Conservation (phyloP, 1,140 invertebrate species). For the Myzus persicae region DNA sequence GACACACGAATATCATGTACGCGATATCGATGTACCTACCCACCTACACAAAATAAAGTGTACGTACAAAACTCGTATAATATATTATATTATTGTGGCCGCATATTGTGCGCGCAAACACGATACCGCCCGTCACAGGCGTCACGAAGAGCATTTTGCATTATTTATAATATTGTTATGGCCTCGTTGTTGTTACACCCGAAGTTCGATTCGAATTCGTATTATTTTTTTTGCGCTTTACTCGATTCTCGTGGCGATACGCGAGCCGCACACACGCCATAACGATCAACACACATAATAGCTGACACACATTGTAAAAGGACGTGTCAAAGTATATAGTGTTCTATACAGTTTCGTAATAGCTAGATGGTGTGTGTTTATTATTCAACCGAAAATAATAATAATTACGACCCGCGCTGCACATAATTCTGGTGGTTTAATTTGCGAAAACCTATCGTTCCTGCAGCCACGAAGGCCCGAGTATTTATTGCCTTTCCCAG, state of each 20-base stretch:
- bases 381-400: not conserved
- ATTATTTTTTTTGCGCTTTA: not conserved
- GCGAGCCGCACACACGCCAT: not conserved
- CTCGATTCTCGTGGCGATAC: not conserved
- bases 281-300: not conserved
- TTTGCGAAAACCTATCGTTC: not conserved
- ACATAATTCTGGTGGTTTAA: not conserved
- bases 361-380: not conserved
- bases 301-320: not conserved
- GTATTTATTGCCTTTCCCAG: not conserved
- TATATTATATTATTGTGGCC: not conserved
- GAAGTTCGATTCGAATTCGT: not conserved
- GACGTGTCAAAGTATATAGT: not conserved
- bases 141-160: constrained; percentile 19
- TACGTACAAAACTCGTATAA: not conserved
- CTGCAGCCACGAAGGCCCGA: not conserved
- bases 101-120: not conserved
- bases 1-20: constrained; percentile 5
- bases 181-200: not conserved
- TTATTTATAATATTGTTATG: constrained; percentile 17
- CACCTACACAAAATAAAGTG: not conserved
- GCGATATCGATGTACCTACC: not conserved
- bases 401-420: not conserved
- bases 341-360: not conserved
- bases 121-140: not conserved